Conservation (phyloP, 2,113 vertebrate genomes). For the Mormoops blainvillei region DNA sequence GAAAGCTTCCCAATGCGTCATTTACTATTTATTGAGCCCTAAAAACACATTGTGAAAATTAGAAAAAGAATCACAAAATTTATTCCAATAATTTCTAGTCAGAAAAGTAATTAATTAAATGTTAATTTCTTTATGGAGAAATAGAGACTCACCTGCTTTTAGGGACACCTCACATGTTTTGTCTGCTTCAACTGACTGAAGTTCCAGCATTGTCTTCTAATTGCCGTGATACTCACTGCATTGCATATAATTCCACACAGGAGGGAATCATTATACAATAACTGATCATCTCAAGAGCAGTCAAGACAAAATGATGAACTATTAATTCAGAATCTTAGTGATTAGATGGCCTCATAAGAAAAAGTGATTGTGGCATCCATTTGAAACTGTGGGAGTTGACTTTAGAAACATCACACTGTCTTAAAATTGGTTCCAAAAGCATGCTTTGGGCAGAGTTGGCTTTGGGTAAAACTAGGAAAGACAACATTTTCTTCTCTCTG, state of each 20-base stretch:
- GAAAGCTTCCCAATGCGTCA: neutral
- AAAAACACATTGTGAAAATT: neutral
- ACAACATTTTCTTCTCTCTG: neutral
- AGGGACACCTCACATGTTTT: neutral
- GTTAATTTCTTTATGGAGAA: neutral
- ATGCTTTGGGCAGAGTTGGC: neutral
- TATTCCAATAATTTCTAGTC: neutral
- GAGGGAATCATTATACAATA: constrained; percentile 62
- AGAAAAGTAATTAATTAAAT: neutral
- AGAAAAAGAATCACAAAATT: neutral
- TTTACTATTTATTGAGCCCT: neutral
- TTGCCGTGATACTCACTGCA: constrained; percentile 35
- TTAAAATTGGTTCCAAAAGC: neutral
- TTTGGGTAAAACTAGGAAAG: neutral
- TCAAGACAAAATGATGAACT: constrained; percentile 59
- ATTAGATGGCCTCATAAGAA: constrained; percentile 35
- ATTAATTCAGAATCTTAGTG: constrained; percentile 55
- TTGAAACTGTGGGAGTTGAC: neutral
- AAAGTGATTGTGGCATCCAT: neutral
- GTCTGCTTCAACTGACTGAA: neutral
- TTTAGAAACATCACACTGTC: constrained; percentile 10
- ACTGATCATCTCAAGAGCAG: constrained; percentile 60
- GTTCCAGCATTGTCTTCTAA: constrained; percentile 25
- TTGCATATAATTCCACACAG: constrained; percentile 30
- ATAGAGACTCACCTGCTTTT: neutral